Evolutionary conservation across 64 coral and sea anemone genomes (phyloP), one percentile per base, ranked within the genome.

Genomic region (Actinia tenebrosa): DNA sequence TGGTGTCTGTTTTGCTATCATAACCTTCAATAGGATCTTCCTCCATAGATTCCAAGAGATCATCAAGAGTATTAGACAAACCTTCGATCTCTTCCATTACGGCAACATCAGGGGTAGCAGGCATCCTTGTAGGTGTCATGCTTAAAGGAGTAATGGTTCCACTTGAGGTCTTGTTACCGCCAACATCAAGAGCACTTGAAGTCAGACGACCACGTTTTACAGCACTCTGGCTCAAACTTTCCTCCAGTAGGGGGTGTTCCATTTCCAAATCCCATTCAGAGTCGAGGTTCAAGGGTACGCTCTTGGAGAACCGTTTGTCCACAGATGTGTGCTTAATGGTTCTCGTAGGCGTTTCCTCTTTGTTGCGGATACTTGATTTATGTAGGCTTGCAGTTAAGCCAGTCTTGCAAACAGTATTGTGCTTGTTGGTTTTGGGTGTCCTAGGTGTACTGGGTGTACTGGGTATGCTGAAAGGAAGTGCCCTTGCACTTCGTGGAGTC

Each of bases 71-170:
- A 55, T 85, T 85, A 18, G 83, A 85, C 26, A 85, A 60, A 5
- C 56, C 56, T 9, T 85, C 83, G 16, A 85, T 85, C 63, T 85
- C 83, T 45, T 85, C 83, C 52, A 85, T 85, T 5, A 85, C 63
- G 0, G 83, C 83, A 30, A 64, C 15, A 54, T 85, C 83, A 46
- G 83, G 83, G 4, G 83, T 85, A 7, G 60, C 26, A n/a, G 54
- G 54, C 10, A 11, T 37, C 26, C 56, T 61, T 7, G 60, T 55
- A 15, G 83, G 80, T 10, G 47, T 83, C 46, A 11, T 4, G 10
- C 69, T 10, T 75, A 13, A 3, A 75, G 69, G 69, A 75, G 26
- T 75, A 4, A 14, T 58, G 10, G n/a, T 30, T 42, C 8, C 69
- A 13, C 5, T 75, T 4, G 69, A 75, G n/a, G 2, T 15, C n/a